phyloP scores from a whole-genome alignment of 2,113 vertebrate species.

The Mormoops blainvillei region DNA sequence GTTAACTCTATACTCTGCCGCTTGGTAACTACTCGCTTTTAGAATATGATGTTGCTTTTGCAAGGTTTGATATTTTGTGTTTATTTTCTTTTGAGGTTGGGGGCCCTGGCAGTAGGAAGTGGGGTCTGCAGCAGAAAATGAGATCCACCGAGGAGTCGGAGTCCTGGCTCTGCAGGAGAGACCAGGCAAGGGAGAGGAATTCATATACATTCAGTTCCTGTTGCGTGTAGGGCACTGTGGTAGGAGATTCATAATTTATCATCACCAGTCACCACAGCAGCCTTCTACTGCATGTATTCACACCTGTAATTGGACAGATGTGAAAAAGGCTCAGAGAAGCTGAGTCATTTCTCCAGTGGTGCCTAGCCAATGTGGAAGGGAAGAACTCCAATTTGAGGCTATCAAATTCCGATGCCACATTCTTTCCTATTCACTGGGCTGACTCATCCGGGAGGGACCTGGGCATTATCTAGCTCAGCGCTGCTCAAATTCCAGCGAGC shows the following conservation, averaged over 20 bases:
- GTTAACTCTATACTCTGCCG: neutral
- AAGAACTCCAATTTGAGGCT: neutral
- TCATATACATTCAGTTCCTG: neutral
- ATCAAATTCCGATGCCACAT: neutral
- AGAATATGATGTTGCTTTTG: neutral
- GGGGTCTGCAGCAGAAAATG: neutral
- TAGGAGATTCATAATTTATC: neutral
- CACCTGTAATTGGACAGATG: neutral
- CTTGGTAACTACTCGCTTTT: neutral
- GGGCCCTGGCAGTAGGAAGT: neutral
- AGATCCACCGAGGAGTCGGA: neutral
- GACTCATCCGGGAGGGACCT: neutral
- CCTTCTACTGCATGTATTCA: neutral
- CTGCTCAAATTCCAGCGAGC: neutral
- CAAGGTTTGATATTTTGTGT: neutral
- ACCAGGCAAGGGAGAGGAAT: neutral
- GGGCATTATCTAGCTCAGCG: neutral
- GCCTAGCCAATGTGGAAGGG: neutral
- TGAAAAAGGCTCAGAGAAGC: neutral
- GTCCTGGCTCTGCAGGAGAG: neutral
- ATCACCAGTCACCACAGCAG: neutral
- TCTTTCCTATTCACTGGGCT: neutral
- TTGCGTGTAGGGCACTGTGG: neutral
- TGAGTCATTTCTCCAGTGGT: neutral
- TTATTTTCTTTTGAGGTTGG: constrained; percentile 11